These are phyloP conservation scores for Bufotes viridis DNA, from an alignment of 2,797 vertebrate species.

Conservation along the genomic window DNA sequence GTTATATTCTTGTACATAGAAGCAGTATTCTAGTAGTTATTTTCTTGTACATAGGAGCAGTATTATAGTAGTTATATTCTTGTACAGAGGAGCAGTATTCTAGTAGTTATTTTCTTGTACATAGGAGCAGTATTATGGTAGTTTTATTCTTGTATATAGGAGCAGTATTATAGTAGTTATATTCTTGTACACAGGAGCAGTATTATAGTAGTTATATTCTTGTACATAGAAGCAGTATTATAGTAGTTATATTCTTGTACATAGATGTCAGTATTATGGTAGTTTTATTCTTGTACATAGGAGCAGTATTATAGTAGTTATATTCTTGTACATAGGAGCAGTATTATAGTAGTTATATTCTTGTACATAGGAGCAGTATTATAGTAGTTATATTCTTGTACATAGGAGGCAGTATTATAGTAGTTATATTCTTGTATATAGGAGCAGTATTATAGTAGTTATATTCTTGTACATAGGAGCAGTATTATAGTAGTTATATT, in stretches of 20 bases:
- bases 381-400: slow-evolving; percentile 3
- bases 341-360: background rate
- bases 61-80: background rate
- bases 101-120: slow-evolving; percentile 1
- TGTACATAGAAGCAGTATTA: background rate
- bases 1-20: slow-evolving; percentile 6
- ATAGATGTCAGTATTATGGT: too few species aligned
- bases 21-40: background rate
- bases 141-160: background rate
- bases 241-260: slow-evolving; percentile 7
- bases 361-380: background rate
- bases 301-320: too few species aligned
- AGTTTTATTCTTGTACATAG: too few species aligned
- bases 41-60: background rate
- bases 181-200: background rate
- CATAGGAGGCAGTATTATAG: background rate
- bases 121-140: slow-evolving; percentile 2
- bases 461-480: background rate
- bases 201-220: slow-evolving; percentile 17
- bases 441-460: slow-evolving; percentile 19
- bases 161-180: slow-evolving; percentile 19
- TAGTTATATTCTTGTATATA: background rate
- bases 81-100: background rate
- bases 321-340: background rate
- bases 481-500: slow-evolving; percentile 8